A percentile compares a stretch with the other conserved stretches of the same genome.
Evolutionary conservation across 2,797 vertebrate species (phyloP).

Genomic region (Syndactyla subalaris): DNA sequence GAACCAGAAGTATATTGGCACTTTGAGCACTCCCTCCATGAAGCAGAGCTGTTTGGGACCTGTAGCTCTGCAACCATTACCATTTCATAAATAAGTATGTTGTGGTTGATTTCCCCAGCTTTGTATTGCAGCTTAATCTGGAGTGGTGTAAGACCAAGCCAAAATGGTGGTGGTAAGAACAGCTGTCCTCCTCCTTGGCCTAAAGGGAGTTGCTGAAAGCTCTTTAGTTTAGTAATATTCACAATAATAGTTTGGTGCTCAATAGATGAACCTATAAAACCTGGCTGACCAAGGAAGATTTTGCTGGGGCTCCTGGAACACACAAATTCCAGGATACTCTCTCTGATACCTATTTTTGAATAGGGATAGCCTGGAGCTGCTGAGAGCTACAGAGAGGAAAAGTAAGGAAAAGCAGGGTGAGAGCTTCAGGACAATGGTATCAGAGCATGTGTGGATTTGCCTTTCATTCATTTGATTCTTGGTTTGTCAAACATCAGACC

Average conservation of each 20-base stretch:
- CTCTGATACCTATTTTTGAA: neutral
- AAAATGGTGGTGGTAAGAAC: neutral
- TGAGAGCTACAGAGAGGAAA: neutral
- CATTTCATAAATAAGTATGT: neutral
- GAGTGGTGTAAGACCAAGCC: neutral
- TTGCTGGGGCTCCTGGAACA: neutral
- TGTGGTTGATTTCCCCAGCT: neutral
- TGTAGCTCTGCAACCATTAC: neutral
- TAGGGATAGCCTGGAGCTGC: neutral
- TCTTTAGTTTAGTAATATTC: neutral
- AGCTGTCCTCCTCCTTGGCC: neutral
- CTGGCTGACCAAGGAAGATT: neutral
- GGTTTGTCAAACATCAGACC: neutral
- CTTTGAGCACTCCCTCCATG: rapidly evolving
- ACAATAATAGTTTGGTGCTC: neutral
- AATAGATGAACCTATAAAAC: neutral
- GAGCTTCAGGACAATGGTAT: neutral
- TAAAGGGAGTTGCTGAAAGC: neutral
- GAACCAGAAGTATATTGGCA: neutral
- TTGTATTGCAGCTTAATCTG: neutral
- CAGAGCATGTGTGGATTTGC: neutral
- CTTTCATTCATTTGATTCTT: neutral
- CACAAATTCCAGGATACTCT: neutral
- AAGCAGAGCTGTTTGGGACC: neutral
- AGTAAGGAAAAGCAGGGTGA: neutral